Conservation (phyloP, 2,113 vertebrate genomes). For the Aepyceros melampus region DNA sequence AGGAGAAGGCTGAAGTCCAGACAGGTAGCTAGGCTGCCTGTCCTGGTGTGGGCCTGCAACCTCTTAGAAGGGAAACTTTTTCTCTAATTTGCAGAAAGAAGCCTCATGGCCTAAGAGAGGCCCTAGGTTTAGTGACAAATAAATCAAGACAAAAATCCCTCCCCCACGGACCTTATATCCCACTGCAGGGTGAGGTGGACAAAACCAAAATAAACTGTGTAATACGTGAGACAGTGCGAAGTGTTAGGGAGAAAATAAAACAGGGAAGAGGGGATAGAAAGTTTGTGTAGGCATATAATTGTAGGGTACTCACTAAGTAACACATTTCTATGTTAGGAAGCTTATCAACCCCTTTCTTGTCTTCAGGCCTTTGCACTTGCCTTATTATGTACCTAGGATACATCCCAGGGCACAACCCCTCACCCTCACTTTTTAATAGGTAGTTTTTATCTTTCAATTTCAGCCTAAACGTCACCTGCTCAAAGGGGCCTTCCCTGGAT, state of each 20-base stretch:
- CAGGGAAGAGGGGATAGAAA: background rate
- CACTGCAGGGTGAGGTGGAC: background rate
- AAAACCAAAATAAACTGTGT: slow-evolving; percentile 22
- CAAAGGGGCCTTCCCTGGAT: background rate
- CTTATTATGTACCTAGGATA: background rate
- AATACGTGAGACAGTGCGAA: background rate
- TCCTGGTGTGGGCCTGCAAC: background rate
- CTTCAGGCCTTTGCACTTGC: background rate
- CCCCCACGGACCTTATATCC: background rate
- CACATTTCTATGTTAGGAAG: background rate
- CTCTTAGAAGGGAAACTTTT: background rate
- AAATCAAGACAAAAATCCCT: slow-evolving; percentile 4
- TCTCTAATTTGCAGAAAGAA: background rate
- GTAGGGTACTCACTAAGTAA: background rate
- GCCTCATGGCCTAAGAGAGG: background rate
- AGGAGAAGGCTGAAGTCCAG: background rate
- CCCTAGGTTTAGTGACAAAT: background rate
- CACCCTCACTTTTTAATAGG: background rate
- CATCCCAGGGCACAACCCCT: background rate
- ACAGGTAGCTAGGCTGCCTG: background rate
- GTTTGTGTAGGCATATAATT: background rate
- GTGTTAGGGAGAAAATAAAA: slow-evolving; percentile 5
- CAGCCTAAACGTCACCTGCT: background rate
- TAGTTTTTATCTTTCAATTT: background rate
- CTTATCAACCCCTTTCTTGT: background rate